A percentile compares a stretch with the other conserved stretches of the same genome.
Evolutionary conservation across 2,113 vertebrate species (phyloP).

Genomic region (Scopus umbretta): DNA sequence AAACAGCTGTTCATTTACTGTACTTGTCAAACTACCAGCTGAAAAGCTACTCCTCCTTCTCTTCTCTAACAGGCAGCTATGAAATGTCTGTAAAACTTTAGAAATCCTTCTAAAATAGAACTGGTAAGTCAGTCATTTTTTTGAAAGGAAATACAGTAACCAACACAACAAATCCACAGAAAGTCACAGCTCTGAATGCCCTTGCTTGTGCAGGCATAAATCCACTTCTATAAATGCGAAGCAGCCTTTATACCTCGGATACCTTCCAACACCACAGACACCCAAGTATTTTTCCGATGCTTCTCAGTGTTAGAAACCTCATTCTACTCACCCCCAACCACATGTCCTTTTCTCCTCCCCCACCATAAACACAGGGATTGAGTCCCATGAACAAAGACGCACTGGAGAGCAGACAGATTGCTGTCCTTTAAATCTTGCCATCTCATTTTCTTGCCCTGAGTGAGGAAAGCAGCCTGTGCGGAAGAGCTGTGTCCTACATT

Average conservation of each 20-base stretch:
- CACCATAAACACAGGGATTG: background rate
- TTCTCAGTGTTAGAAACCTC: background rate
- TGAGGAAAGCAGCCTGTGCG: background rate
- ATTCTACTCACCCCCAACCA: background rate
- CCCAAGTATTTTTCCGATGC: background rate
- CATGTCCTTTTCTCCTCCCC: background rate
- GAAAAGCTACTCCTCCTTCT: background rate
- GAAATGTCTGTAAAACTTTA: background rate
- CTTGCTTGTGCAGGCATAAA: background rate
- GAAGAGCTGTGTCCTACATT: conserved; percentile 22
- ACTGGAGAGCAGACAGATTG: background rate
- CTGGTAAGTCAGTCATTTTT: background rate
- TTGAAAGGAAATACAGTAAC: background rate
- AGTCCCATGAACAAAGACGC: background rate
- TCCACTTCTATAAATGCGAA: background rate
- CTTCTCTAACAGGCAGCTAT: background rate
- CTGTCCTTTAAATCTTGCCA: background rate
- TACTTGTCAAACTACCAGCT: background rate
- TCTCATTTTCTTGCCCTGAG: background rate
- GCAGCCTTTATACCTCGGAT: background rate
- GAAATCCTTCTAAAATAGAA: background rate
- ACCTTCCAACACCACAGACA: background rate
- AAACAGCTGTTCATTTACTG: background rate
- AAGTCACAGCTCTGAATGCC: background rate
- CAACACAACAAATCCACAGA: background rate